Evolutionary conservation across 2,888 invertebrate genomes (phyloP).

Genomic region (Ariolimax columbianus): DNA sequence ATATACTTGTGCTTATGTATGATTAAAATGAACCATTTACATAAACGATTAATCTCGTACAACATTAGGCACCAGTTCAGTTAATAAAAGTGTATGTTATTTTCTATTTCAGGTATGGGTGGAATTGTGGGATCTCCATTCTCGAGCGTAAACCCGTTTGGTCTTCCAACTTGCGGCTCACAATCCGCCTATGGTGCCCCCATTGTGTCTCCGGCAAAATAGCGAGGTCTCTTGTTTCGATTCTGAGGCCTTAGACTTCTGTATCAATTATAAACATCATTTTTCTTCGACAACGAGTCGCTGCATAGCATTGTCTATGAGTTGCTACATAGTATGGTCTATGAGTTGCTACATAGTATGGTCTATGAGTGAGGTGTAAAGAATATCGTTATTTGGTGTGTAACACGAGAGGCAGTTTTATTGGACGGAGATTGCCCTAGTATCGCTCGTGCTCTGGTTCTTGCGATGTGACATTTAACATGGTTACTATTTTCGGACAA

Average conservation of each 20-base stretch:
- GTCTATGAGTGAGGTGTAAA: too few relatives aligned
- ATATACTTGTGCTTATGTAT: too few relatives aligned
- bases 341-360: too few relatives aligned
- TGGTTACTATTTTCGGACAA: too few relatives aligned
- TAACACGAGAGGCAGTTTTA: too few relatives aligned
- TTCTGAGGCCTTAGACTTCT: not conserved
- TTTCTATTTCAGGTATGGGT: slow-evolving; percentile 86
- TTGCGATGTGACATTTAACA: too few relatives aligned
- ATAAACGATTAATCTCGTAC: not conserved
- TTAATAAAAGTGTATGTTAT: not conserved
- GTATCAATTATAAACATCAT: not conserved
- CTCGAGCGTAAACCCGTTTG: slow-evolving; percentile 92
- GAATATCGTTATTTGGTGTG: too few relatives aligned
- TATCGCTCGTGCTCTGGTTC: too few relatives aligned
- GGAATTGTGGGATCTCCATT: slow-evolving; percentile 93
- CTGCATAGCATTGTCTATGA: not conserved
- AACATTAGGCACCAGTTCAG: not conserved
- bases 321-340: too few relatives aligned
- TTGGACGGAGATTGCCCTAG: too few relatives aligned
- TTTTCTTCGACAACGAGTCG: not conserved
- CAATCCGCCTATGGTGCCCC: slow-evolving; percentile 89
- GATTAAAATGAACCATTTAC: too few relatives aligned
- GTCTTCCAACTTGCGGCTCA: slow-evolving; percentile 91
- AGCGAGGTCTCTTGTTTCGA: slow-evolving; percentile 34
- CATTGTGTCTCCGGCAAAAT: slow-evolving; percentile 86